These are phyloP conservation scores for Drosophila seguyi DNA, from an alignment of 1,140 invertebrate species.

Conservation along the genomic window DNA sequence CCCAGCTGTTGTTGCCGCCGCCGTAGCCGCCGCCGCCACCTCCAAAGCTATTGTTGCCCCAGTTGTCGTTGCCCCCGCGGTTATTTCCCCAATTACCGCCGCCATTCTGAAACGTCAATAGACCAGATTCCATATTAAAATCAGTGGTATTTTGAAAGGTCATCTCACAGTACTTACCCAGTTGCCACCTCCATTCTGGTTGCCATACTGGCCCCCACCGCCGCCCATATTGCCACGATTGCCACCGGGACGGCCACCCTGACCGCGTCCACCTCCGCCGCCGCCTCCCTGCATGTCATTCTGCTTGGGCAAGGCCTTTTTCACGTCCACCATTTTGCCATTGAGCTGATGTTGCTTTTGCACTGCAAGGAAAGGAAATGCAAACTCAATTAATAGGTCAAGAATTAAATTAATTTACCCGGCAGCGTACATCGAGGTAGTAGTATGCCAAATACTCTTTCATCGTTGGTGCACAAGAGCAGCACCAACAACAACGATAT, in stretches of 20 bases:
- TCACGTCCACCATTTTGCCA: constrained; percentile 92
- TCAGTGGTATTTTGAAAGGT: background rate
- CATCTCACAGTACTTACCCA: constrained; percentile 86
- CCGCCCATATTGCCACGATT: constrained; percentile 72
- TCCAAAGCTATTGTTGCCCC: constrained; percentile 87
- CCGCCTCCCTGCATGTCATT: constrained; percentile 87
- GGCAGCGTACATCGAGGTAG: no score
- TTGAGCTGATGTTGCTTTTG: constrained; percentile 91
- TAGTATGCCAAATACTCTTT: constrained; percentile 70
- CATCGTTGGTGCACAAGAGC: constrained; percentile 55
- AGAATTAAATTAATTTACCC: background rate
- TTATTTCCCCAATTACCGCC: constrained; percentile 90
- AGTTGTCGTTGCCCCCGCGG: constrained; percentile 88
- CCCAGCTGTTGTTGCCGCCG: constrained; percentile 80
- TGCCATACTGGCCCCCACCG: constrained; percentile 78
- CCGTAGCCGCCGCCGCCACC: constrained; percentile 61
- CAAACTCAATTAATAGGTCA: constrained; percentile 23
- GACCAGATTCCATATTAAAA: background rate
- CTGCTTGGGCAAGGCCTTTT: constrained; percentile 91
- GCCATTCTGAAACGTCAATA: constrained; percentile 61
- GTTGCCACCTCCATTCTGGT: constrained; percentile 86
- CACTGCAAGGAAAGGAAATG: constrained; percentile 85
- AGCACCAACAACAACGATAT: constrained; percentile 70
- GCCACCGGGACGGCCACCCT: constrained; percentile 64
- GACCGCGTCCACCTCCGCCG: constrained; percentile 66